phyloP scores from a whole-genome alignment of 2,797 vertebrate genomes.

The Malurus splendens region DNA sequence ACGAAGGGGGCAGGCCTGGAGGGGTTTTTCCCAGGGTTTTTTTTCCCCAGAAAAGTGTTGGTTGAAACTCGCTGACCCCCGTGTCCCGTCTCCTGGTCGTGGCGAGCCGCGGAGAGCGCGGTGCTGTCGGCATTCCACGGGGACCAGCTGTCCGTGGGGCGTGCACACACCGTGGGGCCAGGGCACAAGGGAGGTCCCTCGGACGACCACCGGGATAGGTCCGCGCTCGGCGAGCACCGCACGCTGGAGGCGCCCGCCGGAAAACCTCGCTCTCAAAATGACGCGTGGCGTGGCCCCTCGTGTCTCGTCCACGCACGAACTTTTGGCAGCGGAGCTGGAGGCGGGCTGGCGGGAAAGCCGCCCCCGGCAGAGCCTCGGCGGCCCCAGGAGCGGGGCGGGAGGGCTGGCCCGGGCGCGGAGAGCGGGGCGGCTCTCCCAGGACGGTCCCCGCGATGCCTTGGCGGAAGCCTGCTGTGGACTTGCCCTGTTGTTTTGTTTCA shows the following conservation, averaged over 20 bases:
- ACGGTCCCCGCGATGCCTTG: neutral
- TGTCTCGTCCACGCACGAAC: neutral
- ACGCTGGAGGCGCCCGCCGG: neutral
- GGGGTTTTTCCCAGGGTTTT: rapidly evolving
- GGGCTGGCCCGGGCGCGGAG: neutral
- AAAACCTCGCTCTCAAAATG: neutral
- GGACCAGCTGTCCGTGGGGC: neutral
- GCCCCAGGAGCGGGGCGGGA: neutral
- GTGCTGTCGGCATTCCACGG: neutral
- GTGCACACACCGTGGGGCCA: neutral
- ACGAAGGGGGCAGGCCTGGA: neutral
- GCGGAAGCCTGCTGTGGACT: neutral
- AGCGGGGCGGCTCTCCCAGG: neutral
- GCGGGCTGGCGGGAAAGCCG: neutral
- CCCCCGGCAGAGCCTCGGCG: neutral
- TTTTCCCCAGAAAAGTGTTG: neutral
- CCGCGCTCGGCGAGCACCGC: neutral
- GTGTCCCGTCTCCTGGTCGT: neutral
- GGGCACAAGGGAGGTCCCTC: neutral
- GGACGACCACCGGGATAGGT: neutral
- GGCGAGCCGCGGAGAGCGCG: neutral
- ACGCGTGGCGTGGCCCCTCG: neutral
- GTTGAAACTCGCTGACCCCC: neutral
- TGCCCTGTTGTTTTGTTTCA: slow-evolving; percentile 16
- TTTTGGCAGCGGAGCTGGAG: neutral